Conservation (phyloP, 1,140 invertebrate genomes). For the Polypedilum pembai region DNA sequence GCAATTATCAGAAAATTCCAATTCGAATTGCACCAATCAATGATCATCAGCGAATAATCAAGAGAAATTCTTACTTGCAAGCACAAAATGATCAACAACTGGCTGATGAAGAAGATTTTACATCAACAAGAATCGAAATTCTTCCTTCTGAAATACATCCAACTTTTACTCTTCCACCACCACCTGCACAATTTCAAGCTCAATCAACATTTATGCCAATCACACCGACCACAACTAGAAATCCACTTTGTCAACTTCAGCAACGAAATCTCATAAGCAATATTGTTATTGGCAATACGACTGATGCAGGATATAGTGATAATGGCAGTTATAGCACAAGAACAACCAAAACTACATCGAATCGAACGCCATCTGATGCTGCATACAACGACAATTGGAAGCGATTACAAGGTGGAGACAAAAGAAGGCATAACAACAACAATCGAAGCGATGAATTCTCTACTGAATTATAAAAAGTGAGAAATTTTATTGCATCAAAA, state of each 20-base stretch:
- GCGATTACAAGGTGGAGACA: not conserved
- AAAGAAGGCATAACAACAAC: not conserved
- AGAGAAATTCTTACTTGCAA: not conserved
- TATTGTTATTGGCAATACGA: not conserved
- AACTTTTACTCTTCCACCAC: not conserved
- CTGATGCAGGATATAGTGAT: not conserved
- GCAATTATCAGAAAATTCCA: constrained; percentile 24
- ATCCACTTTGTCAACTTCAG: not conserved
- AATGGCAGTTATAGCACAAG: not conserved
- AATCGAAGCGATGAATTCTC: not conserved
- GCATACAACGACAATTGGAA: not conserved
- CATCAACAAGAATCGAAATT: not conserved
- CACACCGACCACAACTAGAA: not conserved
- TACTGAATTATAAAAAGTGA: not conserved
- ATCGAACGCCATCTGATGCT: not conserved
- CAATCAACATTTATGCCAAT: not conserved
- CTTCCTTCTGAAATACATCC: not conserved
- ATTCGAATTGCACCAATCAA: not conserved
- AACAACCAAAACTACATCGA: not conserved
- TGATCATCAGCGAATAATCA: not conserved
- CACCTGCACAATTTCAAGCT: constrained; percentile 22
- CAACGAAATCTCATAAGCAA: not conserved
- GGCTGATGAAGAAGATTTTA: not conserved
- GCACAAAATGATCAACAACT: not conserved
- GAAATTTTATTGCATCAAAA: not conserved